Evolutionary conservation across 2,797 vertebrate genomes (phyloP).

Genomic region (Iguana delicatissima): DNA sequence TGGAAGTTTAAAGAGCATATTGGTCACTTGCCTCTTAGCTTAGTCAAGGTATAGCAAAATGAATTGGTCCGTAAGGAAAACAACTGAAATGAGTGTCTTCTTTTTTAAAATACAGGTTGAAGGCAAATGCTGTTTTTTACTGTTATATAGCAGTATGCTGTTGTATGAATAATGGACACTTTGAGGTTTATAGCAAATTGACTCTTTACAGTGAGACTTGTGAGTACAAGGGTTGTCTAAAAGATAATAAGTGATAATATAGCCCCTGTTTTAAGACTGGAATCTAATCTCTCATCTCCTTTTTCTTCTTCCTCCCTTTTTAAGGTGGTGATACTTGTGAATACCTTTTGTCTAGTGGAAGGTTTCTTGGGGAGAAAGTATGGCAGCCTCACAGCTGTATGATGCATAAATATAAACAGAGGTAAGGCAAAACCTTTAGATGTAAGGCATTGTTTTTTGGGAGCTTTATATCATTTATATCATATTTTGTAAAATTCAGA

Average conservation of each 20-base stretch:
- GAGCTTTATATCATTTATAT: neutral
- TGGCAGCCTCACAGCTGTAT: conserved; percentile 99
- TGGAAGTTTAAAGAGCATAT: neutral
- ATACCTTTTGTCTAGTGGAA: conserved; percentile 94
- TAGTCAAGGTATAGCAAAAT: neutral
- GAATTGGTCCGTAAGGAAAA: neutral
- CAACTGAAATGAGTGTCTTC: too few species aligned
- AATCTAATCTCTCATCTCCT: conserved; percentile 35
- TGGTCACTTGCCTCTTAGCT: neutral
- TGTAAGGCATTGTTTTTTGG: conserved; percentile 1
- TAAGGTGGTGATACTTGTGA: conserved; percentile 94
- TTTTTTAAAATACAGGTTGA: neutral
- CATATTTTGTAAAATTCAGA: conserved; percentile 12
- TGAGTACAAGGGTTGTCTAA: neutral
- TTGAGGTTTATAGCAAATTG: conserved; percentile 1
- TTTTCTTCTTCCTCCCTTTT: conserved; percentile 23
- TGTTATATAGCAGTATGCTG: neutral
- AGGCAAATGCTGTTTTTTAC: neutral
- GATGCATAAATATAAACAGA: conserved; percentile 98
- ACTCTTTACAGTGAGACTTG: conserved; percentile 10
- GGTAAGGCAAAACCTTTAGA: conserved; percentile 78
- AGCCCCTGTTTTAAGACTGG: neutral
- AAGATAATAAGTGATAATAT: neutral
- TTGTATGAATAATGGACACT: neutral
- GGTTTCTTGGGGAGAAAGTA: conserved; percentile 94